Conservation (phyloP, 2,797 vertebrate species). For the Helicolenus hilgendorfi region DNA sequence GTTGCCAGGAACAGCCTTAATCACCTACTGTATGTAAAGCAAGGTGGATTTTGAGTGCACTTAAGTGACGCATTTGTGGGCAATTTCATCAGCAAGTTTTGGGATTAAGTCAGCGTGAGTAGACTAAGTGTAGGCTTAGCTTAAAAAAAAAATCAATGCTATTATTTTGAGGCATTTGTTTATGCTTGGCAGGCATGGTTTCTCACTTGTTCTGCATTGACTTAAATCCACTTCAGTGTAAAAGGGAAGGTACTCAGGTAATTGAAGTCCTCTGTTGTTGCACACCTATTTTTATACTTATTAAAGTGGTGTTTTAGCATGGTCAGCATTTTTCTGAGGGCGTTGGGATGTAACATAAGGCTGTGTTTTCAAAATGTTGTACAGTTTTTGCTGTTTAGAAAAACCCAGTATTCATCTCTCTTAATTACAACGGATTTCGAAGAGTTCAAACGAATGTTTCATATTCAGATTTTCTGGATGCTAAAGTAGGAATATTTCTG, state of each 20-base stretch:
- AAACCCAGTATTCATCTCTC: conserved; percentile 6
- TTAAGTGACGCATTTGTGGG: conserved; percentile 6
- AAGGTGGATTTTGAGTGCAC: conserved; percentile 30
- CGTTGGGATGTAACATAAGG: conserved; percentile 28
- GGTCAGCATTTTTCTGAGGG: conserved; percentile 52
- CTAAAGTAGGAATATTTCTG: conserved; percentile 36
- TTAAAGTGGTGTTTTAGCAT: conserved; percentile 57
- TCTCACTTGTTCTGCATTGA: conserved; percentile 58
- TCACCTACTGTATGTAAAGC: conserved; percentile 26
- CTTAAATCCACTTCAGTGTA: conserved; percentile 75
- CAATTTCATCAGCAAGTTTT: conserved; percentile 4
- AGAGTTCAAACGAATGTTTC: conserved; percentile 71
- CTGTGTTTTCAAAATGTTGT: conserved; percentile 35
- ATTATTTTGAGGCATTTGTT: conserved; percentile 8
- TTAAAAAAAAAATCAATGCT: conserved; percentile 10
- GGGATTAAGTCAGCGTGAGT: conserved; percentile 1
- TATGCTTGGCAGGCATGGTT: conserved; percentile 29
- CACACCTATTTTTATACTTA: conserved; percentile 63
- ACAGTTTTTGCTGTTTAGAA: conserved; percentile 55
- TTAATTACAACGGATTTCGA: conserved; percentile 22
- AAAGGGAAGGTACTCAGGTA: conserved; percentile 87
- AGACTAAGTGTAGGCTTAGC: background rate
- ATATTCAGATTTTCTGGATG: conserved; percentile 25
- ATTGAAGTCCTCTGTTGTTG: conserved; percentile 77
- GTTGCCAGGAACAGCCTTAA: conserved; percentile 62